Evolutionary conservation across 2,113 vertebrate species (phyloP).

Genomic region (Ciconia stormi): DNA sequence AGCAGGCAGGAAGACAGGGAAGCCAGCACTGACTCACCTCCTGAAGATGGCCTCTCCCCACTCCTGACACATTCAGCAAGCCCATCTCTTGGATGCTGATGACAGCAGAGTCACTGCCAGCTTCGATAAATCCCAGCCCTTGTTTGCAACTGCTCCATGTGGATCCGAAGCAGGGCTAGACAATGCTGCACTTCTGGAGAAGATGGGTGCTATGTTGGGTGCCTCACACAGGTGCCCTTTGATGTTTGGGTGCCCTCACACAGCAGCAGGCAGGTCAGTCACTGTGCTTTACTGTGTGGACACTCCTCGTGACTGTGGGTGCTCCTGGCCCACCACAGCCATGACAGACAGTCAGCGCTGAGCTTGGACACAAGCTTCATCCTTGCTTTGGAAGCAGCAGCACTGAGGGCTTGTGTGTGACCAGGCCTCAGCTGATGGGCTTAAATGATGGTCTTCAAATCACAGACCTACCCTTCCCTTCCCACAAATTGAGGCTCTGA

Average conservation of each 20-base stretch:
- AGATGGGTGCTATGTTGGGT: not conserved
- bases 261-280: not conserved
- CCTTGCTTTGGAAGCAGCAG: not conserved
- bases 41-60: not conserved
- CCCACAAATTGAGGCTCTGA: not conserved
- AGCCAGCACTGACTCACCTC: not conserved
- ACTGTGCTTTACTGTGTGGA: not conserved
- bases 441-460: not conserved
- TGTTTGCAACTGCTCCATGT: not conserved
- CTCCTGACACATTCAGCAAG: not conserved
- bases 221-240: not conserved
- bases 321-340: not conserved
- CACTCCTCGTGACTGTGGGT: accelerated
- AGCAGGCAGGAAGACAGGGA: not conserved
- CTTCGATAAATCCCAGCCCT: not conserved
- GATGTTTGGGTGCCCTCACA: not conserved
- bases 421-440: not conserved
- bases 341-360: not conserved
- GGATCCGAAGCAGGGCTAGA: not conserved
- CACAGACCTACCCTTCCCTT: not conserved
- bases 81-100: not conserved
- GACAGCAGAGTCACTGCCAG: not conserved
- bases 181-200: not conserved
- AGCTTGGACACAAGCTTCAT: not conserved
- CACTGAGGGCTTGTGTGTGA: not conserved